Evolutionary conservation across 2,113 vertebrate genomes (phyloP).

Genomic region (Alectura lathami): DNA sequence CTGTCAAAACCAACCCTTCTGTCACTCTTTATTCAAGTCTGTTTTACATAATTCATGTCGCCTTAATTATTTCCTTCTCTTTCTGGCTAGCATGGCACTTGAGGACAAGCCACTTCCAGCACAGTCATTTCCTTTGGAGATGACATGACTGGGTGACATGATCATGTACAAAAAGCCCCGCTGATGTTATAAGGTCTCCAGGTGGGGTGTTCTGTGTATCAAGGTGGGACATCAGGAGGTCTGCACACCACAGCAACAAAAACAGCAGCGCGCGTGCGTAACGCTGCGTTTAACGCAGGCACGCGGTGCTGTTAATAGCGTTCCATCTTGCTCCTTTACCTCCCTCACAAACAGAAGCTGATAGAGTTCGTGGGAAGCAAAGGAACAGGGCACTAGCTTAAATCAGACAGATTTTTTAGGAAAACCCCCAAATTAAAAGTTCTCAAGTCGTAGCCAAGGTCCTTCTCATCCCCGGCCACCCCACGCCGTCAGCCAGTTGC

Average conservation of each 20-base stretch:
- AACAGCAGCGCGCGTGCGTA: background rate
- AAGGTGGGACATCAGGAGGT: background rate
- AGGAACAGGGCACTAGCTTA: background rate
- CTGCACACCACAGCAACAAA: background rate
- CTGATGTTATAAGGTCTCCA: background rate
- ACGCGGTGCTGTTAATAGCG: background rate
- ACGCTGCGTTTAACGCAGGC: background rate
- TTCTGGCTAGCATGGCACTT: conserved; percentile 22
- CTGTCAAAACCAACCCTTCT: conserved; percentile 57
- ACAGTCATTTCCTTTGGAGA: conserved; percentile 14
- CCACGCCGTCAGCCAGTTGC: background rate
- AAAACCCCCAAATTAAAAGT: background rate
- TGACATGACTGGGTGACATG: fast-evolving
- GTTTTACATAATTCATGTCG: conserved; percentile 60
- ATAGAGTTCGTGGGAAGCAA: background rate
- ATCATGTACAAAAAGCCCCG: background rate
- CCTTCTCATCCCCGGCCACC: background rate
- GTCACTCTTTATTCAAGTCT: conserved; percentile 57
- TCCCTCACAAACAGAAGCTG: background rate
- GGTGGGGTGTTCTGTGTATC: background rate
- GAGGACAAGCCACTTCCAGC: background rate
- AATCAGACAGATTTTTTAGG: background rate
- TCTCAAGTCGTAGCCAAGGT: background rate
- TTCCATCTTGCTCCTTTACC: background rate
- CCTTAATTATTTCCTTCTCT: conserved; percentile 61